Evolutionary conservation across 2,888 invertebrate genomes (phyloP), one percentile per base, ranked within the genome.

Genomic region (Margaritifera margaritifera): DNA sequence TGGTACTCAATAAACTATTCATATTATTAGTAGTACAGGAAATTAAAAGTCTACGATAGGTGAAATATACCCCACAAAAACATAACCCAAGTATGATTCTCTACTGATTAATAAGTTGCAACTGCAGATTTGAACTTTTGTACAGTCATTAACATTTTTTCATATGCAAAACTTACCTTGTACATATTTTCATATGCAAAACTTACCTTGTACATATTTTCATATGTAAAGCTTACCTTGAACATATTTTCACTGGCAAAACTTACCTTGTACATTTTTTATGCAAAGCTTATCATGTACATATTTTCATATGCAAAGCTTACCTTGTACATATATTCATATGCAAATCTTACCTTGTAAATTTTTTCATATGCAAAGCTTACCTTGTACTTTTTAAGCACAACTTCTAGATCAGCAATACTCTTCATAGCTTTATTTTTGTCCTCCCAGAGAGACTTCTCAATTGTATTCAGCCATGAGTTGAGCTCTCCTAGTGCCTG

Each of bases 351-450:
- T 69, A 87, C 88, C 84, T 86, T 86, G 69, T 87, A 88, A n/a
- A n/a, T n/a, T n/a, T n/a, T n/a, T n/a, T n/a, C n/a, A 42, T 42
- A 42, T 15, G 42, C 42, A 42, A 42, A 54, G 56, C 66, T 53
- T 69, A 87, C 88, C 84, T 86, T 86, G 69, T 87, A 88, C 71
- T 86, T 87, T 64, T 85, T 86, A 19, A 88, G 80, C 66, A 86
- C 72, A 25, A 83, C 72, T 71, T 86, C 84, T 64, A 85, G 80
- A 63, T 89, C 88, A 19, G 83, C 78, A 19, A 83, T 70, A n/a
- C 77, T 83, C 62, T 73, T 80, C 55, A 85, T 74, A 24, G 77
- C 70, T 62, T 75, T 79, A 25, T 79, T 70, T 50, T 74, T 78
- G 67, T 87, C 88, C 4, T 80, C 83, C n/a, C 65, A 59, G 6